Evolutionary conservation across 2,888 invertebrate species (phyloP), one percentile per base, ranked within the genome.

Genomic region (Nomada ruficornis): DNA sequence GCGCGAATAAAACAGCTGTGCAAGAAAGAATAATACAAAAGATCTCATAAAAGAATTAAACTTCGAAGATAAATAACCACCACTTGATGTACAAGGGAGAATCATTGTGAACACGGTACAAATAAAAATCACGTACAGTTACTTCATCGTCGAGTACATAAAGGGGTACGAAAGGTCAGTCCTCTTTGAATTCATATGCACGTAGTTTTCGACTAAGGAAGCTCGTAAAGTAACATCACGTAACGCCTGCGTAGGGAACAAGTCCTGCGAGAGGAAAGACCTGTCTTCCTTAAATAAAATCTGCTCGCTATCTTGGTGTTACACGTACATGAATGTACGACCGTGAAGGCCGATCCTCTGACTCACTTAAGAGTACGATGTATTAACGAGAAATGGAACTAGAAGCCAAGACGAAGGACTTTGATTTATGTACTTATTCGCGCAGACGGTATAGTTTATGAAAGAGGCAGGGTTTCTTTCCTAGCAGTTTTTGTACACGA

Each of bases 51-150:
- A 59, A 42, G 57, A 44, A 81, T 82, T 59, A 54, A 57, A 47
- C 47, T 55, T 64, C 54, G 29, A 55, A 68, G 75, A 76, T 63
- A 50, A 74, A 54, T 54, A 54, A 36, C 23, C 60, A 29, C 47
- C 60, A 59, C 15, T 42, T 60, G 64, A 67, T 52, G n/a, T 47
- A 59, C 65, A 47, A 59, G 44, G 71, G 47, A 52, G 63, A 72
- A 82, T 73, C 67, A 82, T 77, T 83, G 82, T 83, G 83, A 70
- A 65, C 62, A 67, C n/a, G 73, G 42, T 62, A 54, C 59, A 77
- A 74, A 74, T 82, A 83, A 82, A 83, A 83, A 77, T 67, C 73
- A 63, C 70, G 71, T 74, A 77, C 83, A 73, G 82, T 83, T 83
- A 83, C 57, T 74, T 71, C 67, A 82, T 83, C 83, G 36, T 64